Evolutionary conservation across 2,797 vertebrate genomes (phyloP), one percentile per base, ranked within the genome.

Genomic region (Takifugu ocellatus): DNA sequence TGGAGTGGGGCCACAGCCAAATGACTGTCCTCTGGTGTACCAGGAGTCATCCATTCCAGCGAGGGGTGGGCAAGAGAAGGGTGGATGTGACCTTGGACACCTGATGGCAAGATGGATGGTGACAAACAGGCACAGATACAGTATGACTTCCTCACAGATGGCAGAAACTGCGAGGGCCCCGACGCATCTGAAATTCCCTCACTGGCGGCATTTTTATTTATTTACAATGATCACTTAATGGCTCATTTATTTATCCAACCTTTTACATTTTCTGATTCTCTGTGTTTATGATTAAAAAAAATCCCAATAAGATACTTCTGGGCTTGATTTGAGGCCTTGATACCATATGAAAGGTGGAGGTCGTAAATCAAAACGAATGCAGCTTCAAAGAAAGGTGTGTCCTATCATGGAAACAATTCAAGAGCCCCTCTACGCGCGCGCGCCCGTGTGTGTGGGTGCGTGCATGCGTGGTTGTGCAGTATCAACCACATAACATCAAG

Each of bases 11-110:
- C 81, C 71, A 68, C 68, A 77, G 87, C 16, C 84, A 83, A 84
- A 83, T 82, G 82, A 84, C 79, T 86, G 87, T 90, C 84, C 88
- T 87, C 86, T 66, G 47, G 51, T 66, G 71, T 84, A 87, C 87
- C 87, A 84, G 84, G 63, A 87, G 72, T 74, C 77, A 87, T 88
- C 87, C 78, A 88, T 90, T 87, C 73, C 74, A 56, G 51, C 39
- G 11, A 54, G 70, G 55, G 79, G 66, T 51, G 86, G 82, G 72
- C 59, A 24, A 59, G 48, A 25, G 31, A 59, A 55, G 25, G 45
- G 26, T 56, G 49, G 53, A 33, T 54, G 75, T 88, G 90, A 90
- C 89, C 90, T 91, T 91, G 89, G 82, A 79, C 83, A 86, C 72
- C 56, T 54, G 64, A 44, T 81, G 77, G 83, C 60, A 69, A 78